phyloP scores from a whole-genome alignment of 64 coral and sea anemone species.

The Porites lutea region DNA sequence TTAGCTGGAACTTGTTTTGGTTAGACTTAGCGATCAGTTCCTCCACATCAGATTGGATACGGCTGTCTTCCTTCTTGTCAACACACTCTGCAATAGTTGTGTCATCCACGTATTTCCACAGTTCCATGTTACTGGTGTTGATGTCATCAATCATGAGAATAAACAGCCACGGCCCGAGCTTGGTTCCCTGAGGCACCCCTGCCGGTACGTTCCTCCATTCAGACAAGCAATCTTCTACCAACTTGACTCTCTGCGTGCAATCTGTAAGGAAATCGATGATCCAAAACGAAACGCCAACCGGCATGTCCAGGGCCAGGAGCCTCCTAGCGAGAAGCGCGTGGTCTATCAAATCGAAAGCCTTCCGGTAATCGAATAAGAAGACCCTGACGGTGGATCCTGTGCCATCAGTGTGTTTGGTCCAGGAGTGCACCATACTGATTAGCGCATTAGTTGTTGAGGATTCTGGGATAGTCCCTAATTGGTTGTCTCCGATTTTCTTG shows the following conservation, averaged over 20 bases:
- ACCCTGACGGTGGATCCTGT: too few species aligned
- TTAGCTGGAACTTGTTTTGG: too few species aligned
- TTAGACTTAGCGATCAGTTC: neutral
- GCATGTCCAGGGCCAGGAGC: slow-evolving; percentile 25
- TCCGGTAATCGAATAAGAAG: too few species aligned
- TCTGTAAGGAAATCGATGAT: slow-evolving; percentile 45
- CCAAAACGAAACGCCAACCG: slow-evolving; percentile 40
- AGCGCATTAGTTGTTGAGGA: too few species aligned
- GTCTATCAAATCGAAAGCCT: too few species aligned
- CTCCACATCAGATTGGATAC: too few species aligned
- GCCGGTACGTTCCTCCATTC: neutral
- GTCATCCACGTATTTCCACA: slow-evolving; percentile 18
- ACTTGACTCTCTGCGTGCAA: slow-evolving; percentile 16
- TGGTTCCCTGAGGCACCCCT: slow-evolving; percentile 25
- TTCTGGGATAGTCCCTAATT: too few species aligned
- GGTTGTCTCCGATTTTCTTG: too few species aligned
- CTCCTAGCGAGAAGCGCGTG: neutral
- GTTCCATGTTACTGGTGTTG: neutral
- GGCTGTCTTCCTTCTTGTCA: neutral
- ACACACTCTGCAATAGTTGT: slow-evolving; percentile 38
- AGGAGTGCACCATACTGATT: too few species aligned
- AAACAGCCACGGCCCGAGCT: slow-evolving; percentile 28
- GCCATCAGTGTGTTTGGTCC: too few species aligned
- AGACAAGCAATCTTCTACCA: neutral
- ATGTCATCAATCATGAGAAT: slow-evolving; percentile 21